Evolutionary conservation across 1,140 invertebrate genomes (phyloP), one percentile per base, ranked within the genome.

Genomic region (Scylla paramamosain): DNA sequence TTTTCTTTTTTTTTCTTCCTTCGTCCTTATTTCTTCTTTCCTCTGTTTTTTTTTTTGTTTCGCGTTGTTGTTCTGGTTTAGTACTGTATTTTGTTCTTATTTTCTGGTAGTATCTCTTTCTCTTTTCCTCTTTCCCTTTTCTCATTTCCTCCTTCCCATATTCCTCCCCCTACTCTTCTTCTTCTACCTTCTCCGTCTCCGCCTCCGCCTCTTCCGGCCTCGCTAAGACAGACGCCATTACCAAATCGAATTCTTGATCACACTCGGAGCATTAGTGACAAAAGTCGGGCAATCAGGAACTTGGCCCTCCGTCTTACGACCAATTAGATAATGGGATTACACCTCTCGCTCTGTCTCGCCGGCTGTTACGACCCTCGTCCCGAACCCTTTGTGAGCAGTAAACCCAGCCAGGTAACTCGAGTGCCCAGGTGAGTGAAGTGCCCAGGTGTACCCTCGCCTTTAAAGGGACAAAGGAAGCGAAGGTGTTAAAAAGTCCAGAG

Each of bases 241-340:
- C 31, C 93, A 82, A 82, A 94, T 90, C 88, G 86, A 94, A 32
- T 77, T 29, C 93, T 28, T 67, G 52, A 90, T 94, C 59, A 48
- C 59, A 32, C 25, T 52, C 29, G 45, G 20, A 77, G 52, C 93
- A 46, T 90, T 82, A 94, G 59, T 90, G 93, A 94, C 93, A 90
- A 90, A 89, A 90, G 31, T 90, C 93, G n/a, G 45, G 83, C 93
- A 94, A 90, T 94, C 87, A 90, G 93, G 25, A 28, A 12, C 86
- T 90, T 31, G 29, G 29, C 87, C 89, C 59, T 94, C 48, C 59
- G 86, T 94, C 93, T 94, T 94, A 45, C 86, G 87, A 90, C 87
- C 93, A 94, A 90, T 94, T 90, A 90, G 32, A 90, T 94, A 94
- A 94, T 94, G 93, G 93, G 87, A 94, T 94, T 94, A 94, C 86